Percentiles rank a stretch among this genome's conserved stretches.
Conservation (phyloP, 2,797 vertebrate genomes). For the Oceanodroma leucorhoa region DNA sequence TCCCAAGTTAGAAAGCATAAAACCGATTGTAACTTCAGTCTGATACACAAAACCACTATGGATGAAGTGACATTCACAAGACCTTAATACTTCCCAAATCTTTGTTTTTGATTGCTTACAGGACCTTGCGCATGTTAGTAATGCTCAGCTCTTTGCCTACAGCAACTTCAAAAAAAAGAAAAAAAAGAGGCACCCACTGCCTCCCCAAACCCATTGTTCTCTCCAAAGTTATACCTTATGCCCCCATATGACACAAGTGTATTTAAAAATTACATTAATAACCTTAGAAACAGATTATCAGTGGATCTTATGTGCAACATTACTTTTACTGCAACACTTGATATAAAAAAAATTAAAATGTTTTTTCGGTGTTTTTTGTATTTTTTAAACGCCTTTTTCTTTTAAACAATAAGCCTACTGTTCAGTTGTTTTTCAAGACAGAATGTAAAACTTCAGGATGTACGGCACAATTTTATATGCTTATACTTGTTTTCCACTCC, state of each 20-base stretch:
- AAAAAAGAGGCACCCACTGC: not conserved
- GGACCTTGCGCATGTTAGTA: not conserved
- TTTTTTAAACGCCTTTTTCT: not conserved
- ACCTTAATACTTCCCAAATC: not conserved
- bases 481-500: not conserved
- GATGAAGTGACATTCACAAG: not conserved
- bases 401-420: not conserved
- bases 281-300: not conserved
- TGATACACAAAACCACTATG: not conserved
- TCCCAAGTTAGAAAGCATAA: not conserved
- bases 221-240: not conserved
- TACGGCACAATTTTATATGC: not conserved
- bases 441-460: not conserved
- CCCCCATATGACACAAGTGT: not conserved
- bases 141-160: not conserved
- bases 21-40: not conserved
- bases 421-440: not conserved
- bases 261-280: not conserved
- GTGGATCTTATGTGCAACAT: not conserved
- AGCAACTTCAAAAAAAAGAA: not conserved
- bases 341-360: not conserved
- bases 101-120: not conserved
- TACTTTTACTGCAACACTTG: not conserved
- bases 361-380: not conserved
- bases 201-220: not conserved